These are phyloP conservation scores for Serripes groenlandicus DNA, from an alignment of 2,888 invertebrate genomes.

Conservation along the genomic window DNA sequence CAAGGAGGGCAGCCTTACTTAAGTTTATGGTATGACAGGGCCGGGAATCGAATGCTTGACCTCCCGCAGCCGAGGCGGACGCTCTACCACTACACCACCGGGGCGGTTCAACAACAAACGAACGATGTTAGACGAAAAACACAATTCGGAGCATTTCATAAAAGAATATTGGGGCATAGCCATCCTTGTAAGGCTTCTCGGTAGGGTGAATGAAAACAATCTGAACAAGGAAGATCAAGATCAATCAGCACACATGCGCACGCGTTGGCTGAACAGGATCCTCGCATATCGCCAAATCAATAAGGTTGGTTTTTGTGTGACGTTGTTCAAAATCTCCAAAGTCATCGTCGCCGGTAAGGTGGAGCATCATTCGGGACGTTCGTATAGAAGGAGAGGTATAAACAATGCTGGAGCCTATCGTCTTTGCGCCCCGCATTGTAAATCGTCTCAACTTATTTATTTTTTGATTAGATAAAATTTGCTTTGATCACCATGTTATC, in stretches of 20 bases:
- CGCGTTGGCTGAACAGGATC: background rate
- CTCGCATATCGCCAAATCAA: background rate
- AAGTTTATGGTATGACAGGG: too few species aligned
- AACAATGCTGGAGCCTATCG: slow-evolving; percentile 20
- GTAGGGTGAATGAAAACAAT: background rate
- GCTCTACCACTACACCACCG: too few species aligned
- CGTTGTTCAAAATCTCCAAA: background rate
- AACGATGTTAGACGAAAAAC: too few species aligned
- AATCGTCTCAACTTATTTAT: slow-evolving; percentile 23
- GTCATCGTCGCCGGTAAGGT: background rate
- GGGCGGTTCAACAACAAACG: too few species aligned
- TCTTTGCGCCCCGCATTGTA: slow-evolving; percentile 23
- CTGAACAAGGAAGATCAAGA: background rate
- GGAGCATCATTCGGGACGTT: background rate
- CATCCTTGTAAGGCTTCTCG: too few species aligned
- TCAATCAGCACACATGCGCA: background rate
- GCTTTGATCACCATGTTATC: slow-evolving; percentile 16
- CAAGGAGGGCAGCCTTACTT: too few species aligned
- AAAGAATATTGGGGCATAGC: too few species aligned
- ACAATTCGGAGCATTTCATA: too few species aligned
- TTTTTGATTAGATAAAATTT: slow-evolving; percentile 21
- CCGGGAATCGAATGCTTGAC: too few species aligned
- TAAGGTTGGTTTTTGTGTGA: background rate
- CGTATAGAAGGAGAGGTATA: background rate
- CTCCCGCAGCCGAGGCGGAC: too few species aligned